Evolutionary conservation across 2,113 vertebrate species (phyloP), one percentile per base, ranked within the genome.

Genomic region (Ptyas mucosa): DNA sequence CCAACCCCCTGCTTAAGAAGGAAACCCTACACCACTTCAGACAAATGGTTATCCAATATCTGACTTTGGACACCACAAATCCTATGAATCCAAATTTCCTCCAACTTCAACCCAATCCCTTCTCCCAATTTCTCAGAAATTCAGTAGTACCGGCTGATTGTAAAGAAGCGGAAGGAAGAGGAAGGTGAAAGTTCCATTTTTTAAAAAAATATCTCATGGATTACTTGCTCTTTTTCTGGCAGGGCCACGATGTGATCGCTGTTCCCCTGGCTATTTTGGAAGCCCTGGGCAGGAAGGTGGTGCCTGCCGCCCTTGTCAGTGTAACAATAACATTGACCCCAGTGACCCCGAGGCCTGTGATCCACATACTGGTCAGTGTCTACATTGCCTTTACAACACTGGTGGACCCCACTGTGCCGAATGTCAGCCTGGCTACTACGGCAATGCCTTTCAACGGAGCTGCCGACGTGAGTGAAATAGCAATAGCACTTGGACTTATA

Each of bases 211-310:
- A 85, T 55, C 21, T 23, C 86, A 0, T 6, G 0, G 0, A 23
- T 23, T 26, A 15, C 1, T 3, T 1, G 12, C 0, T 18, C 7
- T 91, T 46, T n/a, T 81, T 81, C 89, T 39, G 0, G 0, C 51
- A 99, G 98, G 98, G 18, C 90, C 97, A 2, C 97, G 97, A 93
- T 99, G 98, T n/a, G 97, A 98, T 94, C 95, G 6, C 87, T 99
- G 98, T 52, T 98, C 98, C 61, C 97, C 98, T 0, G 98, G 98
- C 91, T 98, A 98, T 96, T 98, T 98, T 0, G 98, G 98, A 34
- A 94, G 91, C 8, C 98, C 98, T 0, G 97, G 97, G 93, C 95
- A 89, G 20, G 94, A 96, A 1, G 98, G 98, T 0, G 98, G 98
- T 0, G 95, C 54, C 14, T 99, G 98, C 94, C 93, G 95, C 3